These are phyloP conservation scores for Drosophila pandora DNA, from an alignment of 1,140 invertebrate species.

Conservation along the genomic window DNA sequence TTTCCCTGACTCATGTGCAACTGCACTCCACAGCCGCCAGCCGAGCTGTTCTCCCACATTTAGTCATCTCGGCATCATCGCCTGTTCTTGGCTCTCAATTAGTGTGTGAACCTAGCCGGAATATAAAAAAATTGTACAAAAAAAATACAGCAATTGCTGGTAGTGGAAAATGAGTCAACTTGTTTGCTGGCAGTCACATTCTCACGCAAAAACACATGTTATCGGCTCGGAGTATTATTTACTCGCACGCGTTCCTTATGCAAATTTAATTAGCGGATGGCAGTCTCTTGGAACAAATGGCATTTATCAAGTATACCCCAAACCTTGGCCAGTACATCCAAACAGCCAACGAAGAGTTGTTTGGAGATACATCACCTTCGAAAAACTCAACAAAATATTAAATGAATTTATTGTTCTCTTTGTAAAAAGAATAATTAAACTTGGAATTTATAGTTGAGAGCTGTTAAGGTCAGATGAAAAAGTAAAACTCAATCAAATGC, in stretches of 20 bases:
- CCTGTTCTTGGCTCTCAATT: constrained; percentile 51
- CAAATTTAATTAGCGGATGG: constrained; percentile 58
- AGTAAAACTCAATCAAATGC: not conserved
- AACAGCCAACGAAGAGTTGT: no score
- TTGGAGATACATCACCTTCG: no score
- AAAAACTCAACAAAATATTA: not conserved
- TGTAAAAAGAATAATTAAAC: not conserved
- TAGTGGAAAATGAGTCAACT: constrained; percentile 52
- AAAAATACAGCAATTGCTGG: constrained; percentile 32
- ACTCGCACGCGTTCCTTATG: constrained; percentile 48
- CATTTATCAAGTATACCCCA: constrained; percentile 22
- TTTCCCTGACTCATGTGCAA: constrained; percentile 51
- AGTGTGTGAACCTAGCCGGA: constrained; percentile 62
- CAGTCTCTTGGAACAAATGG: constrained; percentile 23
- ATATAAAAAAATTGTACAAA: constrained; percentile 9
- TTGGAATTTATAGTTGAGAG: no score
- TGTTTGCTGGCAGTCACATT: constrained; percentile 53
- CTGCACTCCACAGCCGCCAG: constrained; percentile 16
- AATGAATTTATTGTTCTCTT: no score
- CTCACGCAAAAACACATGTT: constrained; percentile 49
- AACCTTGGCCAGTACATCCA: constrained; percentile 1
- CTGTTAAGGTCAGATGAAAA: not conserved
- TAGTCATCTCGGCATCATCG: constrained; percentile 51
- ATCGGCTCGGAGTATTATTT: constrained; percentile 31
- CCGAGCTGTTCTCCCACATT: constrained; percentile 23